Percentiles rank a stretch among this genome's conserved stretches.
phyloP scores from a whole-genome alignment of 37 sponge, comb jelly and placozoan genomes.

The Bolinopsis microptera region DNA sequence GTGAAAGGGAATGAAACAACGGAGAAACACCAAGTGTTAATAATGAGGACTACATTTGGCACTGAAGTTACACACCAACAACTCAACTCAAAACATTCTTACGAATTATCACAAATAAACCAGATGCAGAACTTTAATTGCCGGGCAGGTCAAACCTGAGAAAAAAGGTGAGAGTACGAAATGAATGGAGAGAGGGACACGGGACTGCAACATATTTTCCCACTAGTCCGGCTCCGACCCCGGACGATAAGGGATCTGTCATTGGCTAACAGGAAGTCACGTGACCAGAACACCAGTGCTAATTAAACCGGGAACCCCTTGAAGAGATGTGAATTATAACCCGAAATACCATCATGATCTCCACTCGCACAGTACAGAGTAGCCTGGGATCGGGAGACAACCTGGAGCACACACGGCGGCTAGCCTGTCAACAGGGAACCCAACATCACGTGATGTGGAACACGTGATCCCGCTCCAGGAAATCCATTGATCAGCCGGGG shows the following conservation, averaged over 20 bases:
- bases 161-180: not conserved
- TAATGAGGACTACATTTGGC: no score
- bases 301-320: not conserved
- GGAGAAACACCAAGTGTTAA: no score
- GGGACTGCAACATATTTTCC: not conserved
- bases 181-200: not conserved
- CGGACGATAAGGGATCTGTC: not conserved
- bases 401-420: not conserved
- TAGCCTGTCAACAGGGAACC: not conserved
- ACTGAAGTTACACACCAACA: no score
- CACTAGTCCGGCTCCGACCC: not conserved
- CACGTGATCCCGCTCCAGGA: not conserved
- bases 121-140: not conserved
- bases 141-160: not conserved
- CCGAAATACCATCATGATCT: not conserved
- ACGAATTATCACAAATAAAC: not conserved
- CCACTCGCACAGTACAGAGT: not conserved
- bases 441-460: not conserved
- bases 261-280: not conserved
- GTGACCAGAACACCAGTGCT: not conserved
- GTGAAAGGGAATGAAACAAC: no score
- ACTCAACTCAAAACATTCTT: not conserved
- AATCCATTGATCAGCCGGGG: not conserved
- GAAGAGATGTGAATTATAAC: not conserved
- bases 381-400: not conserved